Base-by-base conservation (phyloP, 2,888 invertebrate genomes). In the Ecliptopera silaceata region DNA sequence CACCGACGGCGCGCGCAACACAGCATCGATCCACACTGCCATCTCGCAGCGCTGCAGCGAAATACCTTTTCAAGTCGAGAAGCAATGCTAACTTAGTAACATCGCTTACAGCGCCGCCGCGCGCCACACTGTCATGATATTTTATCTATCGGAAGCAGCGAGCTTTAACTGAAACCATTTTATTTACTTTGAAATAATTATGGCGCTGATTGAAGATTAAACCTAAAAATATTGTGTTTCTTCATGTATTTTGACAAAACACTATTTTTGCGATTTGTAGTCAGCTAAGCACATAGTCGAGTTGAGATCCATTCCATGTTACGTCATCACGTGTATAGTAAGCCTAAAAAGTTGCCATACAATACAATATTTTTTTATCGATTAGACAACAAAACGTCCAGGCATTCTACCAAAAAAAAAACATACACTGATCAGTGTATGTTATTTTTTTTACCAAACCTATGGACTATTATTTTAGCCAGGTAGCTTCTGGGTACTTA, bases 1-100 rank as follows among this genome's bases (percentile, higher is more conserved):
- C 90, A 89, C 69, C 48, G 44, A 53, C 69, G 76, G 88, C 89
- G 90, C 90, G 89, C 90, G 90, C 90, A 88, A 54, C 63, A 47
- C 60, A 72, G 69, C 79, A 90, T 90, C 88, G 90, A 90, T 90
- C 84, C 77, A 67, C 63, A 66, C 70, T 67, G 61, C 72, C 68
- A 71, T 74, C 75, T 74, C 72, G 64, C 75, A 83, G 82, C 77
- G 83, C 82, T 86, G 79, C 77, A 88, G 80, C 82, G 68, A 66
- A 69, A 66, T 66, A 71, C 57, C 63, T 57, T 67, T 65, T 66
- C 69, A 69, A 64, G 70, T 72, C 72, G 65, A 49, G 44, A 50
- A 45, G 32, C 42, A 58, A 46, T 46, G 49, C 45, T 50, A 43
- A 54, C 41, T 46, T 54, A 20, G 39, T 29, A 49, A 50, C 41